Evolutionary conservation across 2,113 vertebrate species (phyloP), one percentile per base, ranked within the genome.

Genomic region (Nyctereutes procyonoides): DNA sequence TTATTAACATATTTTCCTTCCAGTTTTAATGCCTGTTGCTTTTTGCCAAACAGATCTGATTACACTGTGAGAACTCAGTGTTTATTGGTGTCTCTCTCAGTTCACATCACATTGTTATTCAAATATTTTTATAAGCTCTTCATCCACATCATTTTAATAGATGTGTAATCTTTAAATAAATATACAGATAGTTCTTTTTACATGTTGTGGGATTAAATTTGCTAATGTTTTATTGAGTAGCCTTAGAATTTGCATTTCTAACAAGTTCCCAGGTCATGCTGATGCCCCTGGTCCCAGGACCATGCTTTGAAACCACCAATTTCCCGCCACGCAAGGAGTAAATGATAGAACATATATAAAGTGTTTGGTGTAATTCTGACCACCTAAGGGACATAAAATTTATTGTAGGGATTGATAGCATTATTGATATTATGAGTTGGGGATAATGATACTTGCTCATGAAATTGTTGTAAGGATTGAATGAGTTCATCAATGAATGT

Each of bases 41-140:
- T 96, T 97, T 73, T 92, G 63, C 51, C 93, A 97, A 95, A 55
- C 63, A 55, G 24, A 55, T 92, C 71, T 95, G 92, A 86, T 95
- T 96, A 92, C 90, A 93, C 71, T 76, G 43, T 53, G 93, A 79
- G 60, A 58, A 73, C 19, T 93, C 73, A 65, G 65, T 81, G 82
- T 20, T 91, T 79, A 86, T 55, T 95, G 85, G 43, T 63, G 43
- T 43, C 38, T 63, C 89, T 35, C 14, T 76, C 56, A 87, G 88
- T 91, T 92, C 79, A 80, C 32, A 76, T 89, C 84, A 38, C 20
- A 51, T 26, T 93, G 17, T 65, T 85, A 76, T 83, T 98, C 95
- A 91, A 93, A 88, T 88, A 88, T 95, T 97, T 96, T 88, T 96
- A 82, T 93, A 80, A 92, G 43, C 26, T 77, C 51, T 76, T 97